phyloP scores from a whole-genome alignment of 2,797 vertebrate species.

The Otolemur crassicaudatus region DNA sequence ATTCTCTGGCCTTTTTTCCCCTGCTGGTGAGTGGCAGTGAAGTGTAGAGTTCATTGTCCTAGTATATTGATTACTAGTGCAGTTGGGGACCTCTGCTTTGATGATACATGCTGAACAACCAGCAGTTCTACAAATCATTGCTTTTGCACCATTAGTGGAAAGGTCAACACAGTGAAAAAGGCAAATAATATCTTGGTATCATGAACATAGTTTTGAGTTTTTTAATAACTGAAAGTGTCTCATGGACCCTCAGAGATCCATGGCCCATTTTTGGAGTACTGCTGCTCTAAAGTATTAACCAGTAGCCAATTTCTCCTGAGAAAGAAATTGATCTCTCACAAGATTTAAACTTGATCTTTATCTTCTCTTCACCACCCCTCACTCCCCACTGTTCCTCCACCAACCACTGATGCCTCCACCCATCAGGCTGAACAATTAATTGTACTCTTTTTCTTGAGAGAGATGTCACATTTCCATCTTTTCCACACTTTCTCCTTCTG shows the following conservation, averaged over 20 bases:
- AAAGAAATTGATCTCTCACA: background rate
- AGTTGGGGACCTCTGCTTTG: background rate
- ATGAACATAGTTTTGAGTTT: background rate
- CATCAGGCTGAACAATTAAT: background rate
- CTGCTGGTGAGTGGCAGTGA: background rate
- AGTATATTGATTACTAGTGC: background rate
- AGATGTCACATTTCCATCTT: background rate
- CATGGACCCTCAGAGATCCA: background rate
- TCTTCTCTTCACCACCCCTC: background rate
- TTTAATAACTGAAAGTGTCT: background rate
- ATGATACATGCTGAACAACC: background rate
- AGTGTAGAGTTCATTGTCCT: background rate
- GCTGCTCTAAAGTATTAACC: background rate
- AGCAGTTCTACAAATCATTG: background rate
- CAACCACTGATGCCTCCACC: background rate
- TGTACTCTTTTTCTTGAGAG: background rate
- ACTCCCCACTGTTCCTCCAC: background rate
- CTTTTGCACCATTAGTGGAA: background rate
- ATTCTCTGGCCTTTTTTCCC: background rate
- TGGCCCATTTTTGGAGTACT: background rate
- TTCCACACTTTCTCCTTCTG: background rate
- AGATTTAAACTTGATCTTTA: background rate
- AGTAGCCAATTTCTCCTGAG: background rate
- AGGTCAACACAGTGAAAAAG: background rate
- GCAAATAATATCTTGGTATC: background rate